A percentile compares a stretch with the other conserved stretches of the same genome.
phyloP scores from a whole-genome alignment of 2,888 invertebrate species.

The Junonia oenone region DNA sequence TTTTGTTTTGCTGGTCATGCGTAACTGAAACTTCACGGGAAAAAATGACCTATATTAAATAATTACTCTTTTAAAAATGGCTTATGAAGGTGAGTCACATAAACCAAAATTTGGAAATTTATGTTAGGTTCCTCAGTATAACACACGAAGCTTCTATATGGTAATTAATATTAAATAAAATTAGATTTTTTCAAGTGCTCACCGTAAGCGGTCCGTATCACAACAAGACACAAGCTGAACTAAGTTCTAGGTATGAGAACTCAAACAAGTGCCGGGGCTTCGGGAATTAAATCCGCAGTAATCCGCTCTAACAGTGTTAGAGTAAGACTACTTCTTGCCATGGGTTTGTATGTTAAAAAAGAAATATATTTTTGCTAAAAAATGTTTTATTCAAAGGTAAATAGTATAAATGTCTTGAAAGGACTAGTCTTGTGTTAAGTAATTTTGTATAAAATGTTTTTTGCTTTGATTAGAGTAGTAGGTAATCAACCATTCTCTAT shows the following conservation, averaged over 20 bases:
- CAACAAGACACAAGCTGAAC: conserved; percentile 22
- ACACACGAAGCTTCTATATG: neutral
- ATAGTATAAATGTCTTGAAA: too few species aligned
- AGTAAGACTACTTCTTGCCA: conserved; percentile 7
- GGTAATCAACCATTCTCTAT: too few species aligned
- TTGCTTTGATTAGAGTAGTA: too few species aligned
- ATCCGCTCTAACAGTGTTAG: conserved; percentile 33
- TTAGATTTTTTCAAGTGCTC: conserved; percentile 6
- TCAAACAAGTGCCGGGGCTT: conserved; percentile 66
- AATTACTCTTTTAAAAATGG: neutral
- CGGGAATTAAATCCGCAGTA: conserved; percentile 52
- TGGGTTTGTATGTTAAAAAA: conserved; percentile 8
- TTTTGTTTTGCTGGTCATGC: conserved; percentile 37
- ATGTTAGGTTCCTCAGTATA: neutral
- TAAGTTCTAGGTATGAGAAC: conserved; percentile 33
- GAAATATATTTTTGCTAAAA: neutral
- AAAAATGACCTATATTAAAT: neutral
- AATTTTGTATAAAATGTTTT: too few species aligned
- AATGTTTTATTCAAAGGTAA: too few species aligned
- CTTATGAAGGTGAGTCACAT: neutral
- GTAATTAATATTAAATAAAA: neutral
- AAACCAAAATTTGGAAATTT: neutral
- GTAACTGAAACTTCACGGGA: conserved; percentile 3
- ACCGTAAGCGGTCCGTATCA: conserved; percentile 25
- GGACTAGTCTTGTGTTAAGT: too few species aligned